These are phyloP conservation scores for Artibeus lituratus DNA, from an alignment of 2,797 vertebrate genomes.

Conservation along the genomic window DNA sequence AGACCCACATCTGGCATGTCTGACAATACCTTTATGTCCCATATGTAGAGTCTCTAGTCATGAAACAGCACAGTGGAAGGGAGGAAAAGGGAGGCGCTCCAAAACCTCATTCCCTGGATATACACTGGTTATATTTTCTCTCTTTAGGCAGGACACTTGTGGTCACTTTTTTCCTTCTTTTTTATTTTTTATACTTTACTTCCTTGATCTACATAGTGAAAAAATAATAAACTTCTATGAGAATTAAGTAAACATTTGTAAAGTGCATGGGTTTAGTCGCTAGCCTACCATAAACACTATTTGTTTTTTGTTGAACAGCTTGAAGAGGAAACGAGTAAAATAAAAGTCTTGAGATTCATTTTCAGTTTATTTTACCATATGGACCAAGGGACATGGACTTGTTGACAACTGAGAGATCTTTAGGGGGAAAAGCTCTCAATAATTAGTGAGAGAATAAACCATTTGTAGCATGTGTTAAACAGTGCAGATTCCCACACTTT, in stretches of 20 bases:
- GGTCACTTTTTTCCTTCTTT: background rate
- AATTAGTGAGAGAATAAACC: background rate
- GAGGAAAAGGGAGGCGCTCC: accelerated
- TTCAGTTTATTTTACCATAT: background rate
- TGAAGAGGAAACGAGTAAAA: background rate
- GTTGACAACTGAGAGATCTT: background rate
- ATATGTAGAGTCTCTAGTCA: background rate
- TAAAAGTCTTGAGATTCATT: background rate
- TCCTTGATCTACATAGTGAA: background rate
- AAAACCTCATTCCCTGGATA: background rate
- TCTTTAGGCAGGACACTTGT: background rate
- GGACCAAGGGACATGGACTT: background rate
- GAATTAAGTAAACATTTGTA: background rate
- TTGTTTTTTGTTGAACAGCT: background rate
- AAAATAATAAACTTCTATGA: background rate
- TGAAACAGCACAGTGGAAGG: background rate
- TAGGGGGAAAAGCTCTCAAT: background rate
- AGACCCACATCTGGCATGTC: background rate
- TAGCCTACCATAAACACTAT: background rate
- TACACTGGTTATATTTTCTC: background rate
- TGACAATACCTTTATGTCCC: background rate
- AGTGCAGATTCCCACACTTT: background rate
- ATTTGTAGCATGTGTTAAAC: background rate
- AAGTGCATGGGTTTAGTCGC: background rate
- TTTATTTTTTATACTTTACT: background rate